Conservation (phyloP, 2,888 invertebrate genomes). For the Mimachlamys varia region DNA sequence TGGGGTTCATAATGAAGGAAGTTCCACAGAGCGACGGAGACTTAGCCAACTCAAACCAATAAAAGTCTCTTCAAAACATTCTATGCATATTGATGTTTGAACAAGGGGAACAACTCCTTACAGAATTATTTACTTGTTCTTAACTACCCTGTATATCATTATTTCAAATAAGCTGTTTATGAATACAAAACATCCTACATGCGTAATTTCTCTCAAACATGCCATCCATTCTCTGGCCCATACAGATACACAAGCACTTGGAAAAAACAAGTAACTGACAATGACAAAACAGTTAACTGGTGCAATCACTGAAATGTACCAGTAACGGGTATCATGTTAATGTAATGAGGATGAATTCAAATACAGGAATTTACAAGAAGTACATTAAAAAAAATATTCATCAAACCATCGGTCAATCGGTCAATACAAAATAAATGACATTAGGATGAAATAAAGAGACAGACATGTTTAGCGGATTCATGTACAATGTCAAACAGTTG, state of each 20-base stretch:
- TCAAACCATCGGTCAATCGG: background rate
- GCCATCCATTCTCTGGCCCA: background rate
- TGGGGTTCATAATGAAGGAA: no score
- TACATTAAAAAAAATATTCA: background rate
- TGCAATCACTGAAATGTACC: no score
- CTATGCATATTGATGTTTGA: no score
- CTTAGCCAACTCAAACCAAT: no score
- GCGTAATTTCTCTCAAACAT: background rate
- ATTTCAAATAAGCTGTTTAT: background rate
- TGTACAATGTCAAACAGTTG: background rate
- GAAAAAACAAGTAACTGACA: background rate
- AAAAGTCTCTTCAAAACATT: no score
- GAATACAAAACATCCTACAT: background rate
- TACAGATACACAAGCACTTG: slow-evolving; percentile 16
- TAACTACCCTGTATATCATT: background rate
- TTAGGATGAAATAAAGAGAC: background rate
- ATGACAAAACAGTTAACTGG: no score
- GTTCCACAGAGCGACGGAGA: no score
- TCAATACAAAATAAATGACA: background rate
- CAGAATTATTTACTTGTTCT: background rate
- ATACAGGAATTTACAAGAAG: background rate
- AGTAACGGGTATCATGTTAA: no score
- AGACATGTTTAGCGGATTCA: background rate
- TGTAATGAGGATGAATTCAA: background rate
- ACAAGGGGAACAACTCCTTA: no score